These are phyloP conservation scores for Oscheius sp. DNA, from an alignment of 2,888 invertebrate species.

Conservation along the genomic window DNA sequence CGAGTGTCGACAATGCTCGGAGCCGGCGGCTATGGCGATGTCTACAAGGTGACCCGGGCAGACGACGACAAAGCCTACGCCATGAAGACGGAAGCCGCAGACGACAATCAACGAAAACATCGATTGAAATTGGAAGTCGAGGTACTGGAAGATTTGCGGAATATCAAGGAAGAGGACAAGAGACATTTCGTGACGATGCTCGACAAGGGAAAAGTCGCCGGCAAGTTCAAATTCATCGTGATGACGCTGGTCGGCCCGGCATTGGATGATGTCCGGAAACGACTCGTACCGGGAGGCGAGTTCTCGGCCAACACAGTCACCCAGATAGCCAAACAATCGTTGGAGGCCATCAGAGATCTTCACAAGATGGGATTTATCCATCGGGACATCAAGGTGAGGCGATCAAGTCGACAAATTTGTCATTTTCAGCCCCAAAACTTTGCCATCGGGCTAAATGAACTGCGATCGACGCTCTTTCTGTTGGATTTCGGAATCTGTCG, in stretches of 20 bases:
- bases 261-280: constrained; percentile 49
- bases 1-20: constrained; percentile 47
- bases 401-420: too few relatives aligned
- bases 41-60: constrained; percentile 47
- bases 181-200: constrained; percentile 47
- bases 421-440: constrained; percentile 37
- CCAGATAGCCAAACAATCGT: constrained; percentile 45
- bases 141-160: constrained; percentile 46
- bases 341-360: constrained; percentile 44
- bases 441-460: constrained; percentile 39
- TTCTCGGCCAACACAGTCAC: constrained; percentile 42
- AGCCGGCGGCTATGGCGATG: constrained; percentile 57
- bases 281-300: constrained; percentile 33
- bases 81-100: constrained; percentile 51
- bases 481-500: constrained; percentile 36
- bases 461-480: constrained; percentile 31
- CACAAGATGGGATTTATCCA: constrained; percentile 53
- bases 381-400: constrained; percentile 46
- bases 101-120: constrained; percentile 44
- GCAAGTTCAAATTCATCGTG: constrained; percentile 44
- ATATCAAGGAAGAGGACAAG: neutral
- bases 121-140: constrained; percentile 54
- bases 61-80: constrained; percentile 43
- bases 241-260: constrained; percentile 55
- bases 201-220: neutral